Percentiles rank a stretch among this genome's conserved stretches.
Evolutionary conservation across 2,113 vertebrate species (phyloP).

Genomic region (Ifrita kowaldi): DNA sequence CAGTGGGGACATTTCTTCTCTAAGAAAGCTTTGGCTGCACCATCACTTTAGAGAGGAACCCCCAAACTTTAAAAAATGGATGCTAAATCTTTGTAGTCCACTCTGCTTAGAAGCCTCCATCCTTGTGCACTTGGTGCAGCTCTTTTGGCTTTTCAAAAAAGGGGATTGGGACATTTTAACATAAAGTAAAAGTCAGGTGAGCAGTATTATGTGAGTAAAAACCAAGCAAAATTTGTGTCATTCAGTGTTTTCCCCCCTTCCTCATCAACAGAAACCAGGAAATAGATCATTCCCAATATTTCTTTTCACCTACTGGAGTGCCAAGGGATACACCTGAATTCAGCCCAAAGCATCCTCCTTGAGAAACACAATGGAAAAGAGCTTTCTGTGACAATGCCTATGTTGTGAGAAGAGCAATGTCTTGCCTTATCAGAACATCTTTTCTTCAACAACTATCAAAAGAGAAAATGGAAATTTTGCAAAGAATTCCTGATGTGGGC

Average conservation of each 20-base stretch:
- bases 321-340: neutral
- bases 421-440: neutral
- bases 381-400: neutral
- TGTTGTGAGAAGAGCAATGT: fast-evolving
- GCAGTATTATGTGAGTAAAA: neutral
- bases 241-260: neutral
- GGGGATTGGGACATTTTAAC: neutral
- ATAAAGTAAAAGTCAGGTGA: neutral
- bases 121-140: neutral
- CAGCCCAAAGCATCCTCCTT: neutral
- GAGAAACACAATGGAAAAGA: neutral
- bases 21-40: neutral
- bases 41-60: neutral
- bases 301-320: neutral
- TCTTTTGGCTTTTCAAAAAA: neutral
- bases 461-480: neutral
- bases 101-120: neutral
- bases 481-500: neutral
- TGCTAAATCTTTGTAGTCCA: neutral
- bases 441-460: neutral
- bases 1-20: neutral
- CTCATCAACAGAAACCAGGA: neutral
- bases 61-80: neutral
- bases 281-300: neutral
- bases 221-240: neutral